Percentiles rank a stretch among this genome's conserved stretches.
Evolutionary conservation across 2,797 vertebrate genomes (phyloP).

Genomic region (Malacoctenus gilli): DNA sequence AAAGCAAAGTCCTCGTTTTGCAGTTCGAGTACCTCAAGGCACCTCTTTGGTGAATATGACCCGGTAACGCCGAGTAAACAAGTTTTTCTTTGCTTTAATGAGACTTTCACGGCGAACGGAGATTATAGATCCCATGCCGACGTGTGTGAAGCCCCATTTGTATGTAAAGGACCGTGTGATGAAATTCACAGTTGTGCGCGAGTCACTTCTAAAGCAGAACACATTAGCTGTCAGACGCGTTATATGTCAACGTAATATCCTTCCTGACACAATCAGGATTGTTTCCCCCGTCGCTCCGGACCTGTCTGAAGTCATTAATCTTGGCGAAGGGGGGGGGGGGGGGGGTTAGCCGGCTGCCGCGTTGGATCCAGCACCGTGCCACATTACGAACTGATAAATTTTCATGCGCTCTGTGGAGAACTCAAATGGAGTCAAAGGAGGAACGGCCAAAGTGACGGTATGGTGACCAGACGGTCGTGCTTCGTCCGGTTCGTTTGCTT

Average conservation of each 20-base stretch:
- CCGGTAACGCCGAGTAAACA: background rate
- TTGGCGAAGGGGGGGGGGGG: no score
- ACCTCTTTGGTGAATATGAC: constrained; percentile 2
- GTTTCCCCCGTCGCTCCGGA: constrained; percentile 80
- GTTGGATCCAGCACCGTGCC: constrained; percentile 71
- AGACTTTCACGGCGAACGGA: constrained; percentile 6
- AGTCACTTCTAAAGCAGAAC: constrained; percentile 76
- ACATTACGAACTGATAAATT: constrained; percentile 78
- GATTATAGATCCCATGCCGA: constrained; percentile 31
- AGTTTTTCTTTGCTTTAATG: background rate
- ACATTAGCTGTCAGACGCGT: constrained; percentile 77
- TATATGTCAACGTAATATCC: constrained; percentile 83
- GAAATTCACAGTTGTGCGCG: constrained; percentile 67
- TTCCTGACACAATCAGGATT: constrained; percentile 82
- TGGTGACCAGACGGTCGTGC: background rate
- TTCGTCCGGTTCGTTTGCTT: constrained; percentile 11
- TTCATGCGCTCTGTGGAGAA: constrained; percentile 54
- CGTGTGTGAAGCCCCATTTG: constrained; percentile 47
- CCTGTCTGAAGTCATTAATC: constrained; percentile 84
- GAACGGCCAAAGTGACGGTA: constrained; percentile 29
- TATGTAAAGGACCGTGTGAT: constrained; percentile 55
- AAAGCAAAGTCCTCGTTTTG: constrained; percentile 18
- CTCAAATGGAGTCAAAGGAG: constrained; percentile 24
- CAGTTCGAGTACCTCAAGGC: constrained; percentile 8
- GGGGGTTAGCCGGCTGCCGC: constrained; percentile 66